Evolutionary conservation across 2,113 vertebrate genomes (phyloP).

Genomic region (Ceuthmochares aereus): DNA sequence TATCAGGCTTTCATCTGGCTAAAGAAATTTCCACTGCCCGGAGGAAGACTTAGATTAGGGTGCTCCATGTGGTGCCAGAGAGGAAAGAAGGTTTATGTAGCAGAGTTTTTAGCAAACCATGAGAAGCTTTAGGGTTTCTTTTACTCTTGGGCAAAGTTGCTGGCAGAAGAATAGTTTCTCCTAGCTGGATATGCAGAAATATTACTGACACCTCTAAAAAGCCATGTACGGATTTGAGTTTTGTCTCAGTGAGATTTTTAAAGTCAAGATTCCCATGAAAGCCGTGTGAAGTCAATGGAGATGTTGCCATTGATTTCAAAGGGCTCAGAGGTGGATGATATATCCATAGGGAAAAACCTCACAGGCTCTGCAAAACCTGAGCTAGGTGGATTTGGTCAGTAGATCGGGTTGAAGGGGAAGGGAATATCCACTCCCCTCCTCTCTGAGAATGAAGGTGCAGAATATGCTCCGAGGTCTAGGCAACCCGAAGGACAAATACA

Average conservation of each 20-base stretch:
- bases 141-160: neutral
- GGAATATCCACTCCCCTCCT: neutral
- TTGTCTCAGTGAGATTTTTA: neutral
- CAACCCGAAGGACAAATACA: too few species aligned
- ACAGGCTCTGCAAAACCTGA: neutral
- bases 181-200: neutral
- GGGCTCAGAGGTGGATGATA: neutral
- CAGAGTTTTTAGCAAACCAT: neutral
- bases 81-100: neutral
- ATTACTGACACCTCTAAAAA: neutral
- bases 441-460: neutral
- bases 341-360: neutral
- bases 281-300: neutral
- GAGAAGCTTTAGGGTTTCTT: neutral
- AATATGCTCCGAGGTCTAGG: neutral
- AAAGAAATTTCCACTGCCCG: neutral
- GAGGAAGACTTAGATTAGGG: neutral
- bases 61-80: neutral
- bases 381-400: neutral
- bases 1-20: neutral
- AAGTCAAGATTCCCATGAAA: neutral
- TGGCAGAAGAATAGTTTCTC: neutral
- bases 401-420: neutral
- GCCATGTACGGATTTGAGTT: neutral
- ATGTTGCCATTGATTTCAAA: neutral